Evolutionary conservation across 1,140 invertebrate species (phyloP), one percentile per base, ranked within the genome.

Genomic region (Leptonema lineaticorne): DNA sequence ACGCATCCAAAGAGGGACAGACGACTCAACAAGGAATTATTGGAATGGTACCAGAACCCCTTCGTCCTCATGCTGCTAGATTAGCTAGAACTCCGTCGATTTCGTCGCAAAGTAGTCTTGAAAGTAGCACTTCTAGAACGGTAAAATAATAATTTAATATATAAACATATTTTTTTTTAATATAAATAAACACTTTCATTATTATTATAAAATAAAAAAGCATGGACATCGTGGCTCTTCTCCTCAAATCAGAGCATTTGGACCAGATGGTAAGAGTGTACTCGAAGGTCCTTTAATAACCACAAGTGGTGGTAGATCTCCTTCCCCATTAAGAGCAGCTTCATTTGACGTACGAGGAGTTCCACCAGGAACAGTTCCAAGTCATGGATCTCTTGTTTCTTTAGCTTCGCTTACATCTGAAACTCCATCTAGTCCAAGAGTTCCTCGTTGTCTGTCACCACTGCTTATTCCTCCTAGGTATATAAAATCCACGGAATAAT

Each of bases 61-160:
- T 28, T 1, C 74, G 81, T 22, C 80, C 80, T 2, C 80, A 82
- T 71, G 68, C 71, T n/a, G 80, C 80, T 0, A 69, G 81, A 11
- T 76, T 83, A 1, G 76, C 80, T 28, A 82, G 90, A 45, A 92
- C 90, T 1, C 88, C 90, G 14, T 92, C 90, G 11, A 86, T 91
- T 60, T 91, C 89, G n/a, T 92, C 90, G 14, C 90, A 92, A 75
- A 88, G 89, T 77, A 91, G 90, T 72, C 79, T 91, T 29, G 90
- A 92, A 74, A 89, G 87, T 74, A 87, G 86, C 65, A 86, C 87
- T 50, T 87, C 89, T 11, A 84, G 87, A 76, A 87, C 87, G 75
- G 82, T 85, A 74, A 81, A 78, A 3, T 22, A 53, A 53, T 18
- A 20, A 4, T 6, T 18, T 26, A 6, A n/a, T n/a, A n/a, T n/a